phyloP scores from a whole-genome alignment of 2,888 invertebrate genomes.

The Melangyna quadrimaculata region DNA sequence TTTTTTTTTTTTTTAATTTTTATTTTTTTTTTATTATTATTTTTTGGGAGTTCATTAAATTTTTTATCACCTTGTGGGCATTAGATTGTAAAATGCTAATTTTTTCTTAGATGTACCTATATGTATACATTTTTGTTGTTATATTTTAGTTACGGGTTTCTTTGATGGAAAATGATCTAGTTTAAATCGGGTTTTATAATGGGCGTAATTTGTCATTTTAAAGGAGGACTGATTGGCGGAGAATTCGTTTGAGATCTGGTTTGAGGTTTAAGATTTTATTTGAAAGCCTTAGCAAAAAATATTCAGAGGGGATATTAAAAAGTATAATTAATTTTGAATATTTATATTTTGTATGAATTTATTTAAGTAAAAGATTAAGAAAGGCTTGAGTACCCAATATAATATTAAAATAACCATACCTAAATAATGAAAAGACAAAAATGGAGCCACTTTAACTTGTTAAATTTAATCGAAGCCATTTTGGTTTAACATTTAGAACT shows the following conservation, averaged over 20 bases:
- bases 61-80: constrained; percentile 56
- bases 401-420: too few relatives aligned
- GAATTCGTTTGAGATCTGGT: not conserved
- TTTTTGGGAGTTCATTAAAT: constrained; percentile 40
- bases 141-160: not conserved
- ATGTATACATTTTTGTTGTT: not conserved
- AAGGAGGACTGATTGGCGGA: constrained; percentile 6
- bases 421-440: too few relatives aligned
- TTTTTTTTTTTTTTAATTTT: not conserved
- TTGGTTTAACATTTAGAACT: too few relatives aligned
- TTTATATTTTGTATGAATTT: not conserved
- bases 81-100: constrained; percentile 61
- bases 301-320: not conserved
- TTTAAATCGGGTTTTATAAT: constrained; percentile 44
- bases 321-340: not conserved
- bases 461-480: too few relatives aligned
- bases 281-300: too few relatives aligned
- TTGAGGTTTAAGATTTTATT: too few relatives aligned
- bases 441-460: too few relatives aligned
- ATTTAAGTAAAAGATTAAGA: not conserved
- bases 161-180: constrained; percentile 33
- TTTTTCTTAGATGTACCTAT: not conserved
- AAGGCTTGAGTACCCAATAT: too few relatives aligned
- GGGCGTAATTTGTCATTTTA: constrained; percentile 18
- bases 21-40: not conserved